phyloP scores from a whole-genome alignment of 1,140 invertebrate species.

The Ips nitidus region DNA sequence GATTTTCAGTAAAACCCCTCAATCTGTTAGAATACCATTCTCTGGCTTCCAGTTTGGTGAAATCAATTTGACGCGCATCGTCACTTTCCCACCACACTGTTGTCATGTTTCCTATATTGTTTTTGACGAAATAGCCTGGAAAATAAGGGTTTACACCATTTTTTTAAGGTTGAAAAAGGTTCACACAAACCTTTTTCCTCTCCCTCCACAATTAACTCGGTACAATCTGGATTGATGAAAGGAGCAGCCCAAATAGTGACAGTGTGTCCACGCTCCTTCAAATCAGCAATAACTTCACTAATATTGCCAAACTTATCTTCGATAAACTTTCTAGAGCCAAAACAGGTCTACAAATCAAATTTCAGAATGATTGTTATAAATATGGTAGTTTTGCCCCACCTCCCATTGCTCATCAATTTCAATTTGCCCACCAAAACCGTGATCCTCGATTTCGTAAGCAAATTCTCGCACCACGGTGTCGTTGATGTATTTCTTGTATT shows the following conservation, averaged over 20 bases:
- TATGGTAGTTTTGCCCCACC: conserved; percentile 43
- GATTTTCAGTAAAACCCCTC: conserved; percentile 58
- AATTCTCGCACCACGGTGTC: conserved; percentile 69
- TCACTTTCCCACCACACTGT: conserved; percentile 85
- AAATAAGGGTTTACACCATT: no score
- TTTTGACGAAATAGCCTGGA: conserved; percentile 59
- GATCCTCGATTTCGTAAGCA: conserved; percentile 66
- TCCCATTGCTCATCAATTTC: conserved; percentile 95
- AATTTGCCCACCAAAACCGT: conserved; percentile 79
- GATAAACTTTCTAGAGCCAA: conserved; percentile 79
- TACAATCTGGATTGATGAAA: conserved; percentile 79
- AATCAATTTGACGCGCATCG: conserved; percentile 69
- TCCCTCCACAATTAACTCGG: no score
- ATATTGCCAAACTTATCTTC: conserved; percentile 73
- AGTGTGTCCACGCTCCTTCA: conserved; percentile 67
- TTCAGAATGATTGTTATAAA: background rate
- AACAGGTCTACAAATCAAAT: conserved; percentile 57
- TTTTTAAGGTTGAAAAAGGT: no score
- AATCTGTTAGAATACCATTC: conserved; percentile 74
- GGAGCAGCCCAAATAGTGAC: conserved; percentile 89
- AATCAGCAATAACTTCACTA: conserved; percentile 55
- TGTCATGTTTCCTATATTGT: conserved; percentile 57
- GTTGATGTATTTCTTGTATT: conserved; percentile 71
- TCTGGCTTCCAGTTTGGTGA: conserved; percentile 72
- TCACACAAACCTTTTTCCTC: no score